Evolutionary conservation across 2,113 vertebrate species (phyloP), one percentile per base, ranked within the genome.

Genomic region (Muntiacus reevesi): DNA sequence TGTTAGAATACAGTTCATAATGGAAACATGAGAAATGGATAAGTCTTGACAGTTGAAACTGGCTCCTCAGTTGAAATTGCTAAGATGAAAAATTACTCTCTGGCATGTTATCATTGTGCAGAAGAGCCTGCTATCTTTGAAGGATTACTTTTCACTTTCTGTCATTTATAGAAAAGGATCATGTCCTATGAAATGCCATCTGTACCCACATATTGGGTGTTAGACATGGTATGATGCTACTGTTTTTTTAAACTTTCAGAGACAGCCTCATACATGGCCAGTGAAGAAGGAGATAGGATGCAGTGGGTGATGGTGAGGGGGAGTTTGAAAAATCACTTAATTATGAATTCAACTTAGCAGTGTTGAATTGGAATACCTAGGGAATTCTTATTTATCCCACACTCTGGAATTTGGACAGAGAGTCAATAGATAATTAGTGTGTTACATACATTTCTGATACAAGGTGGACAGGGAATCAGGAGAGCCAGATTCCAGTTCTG

Each of bases 71-170:
- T 87, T 91, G 87, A 96, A 96, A 95, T 93, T 96, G 54, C 79
- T 88, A 95, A 96, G 54, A 95, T 95, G 91, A 97, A 96, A 95
- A 97, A 98, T 98, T 84, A 92, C 89, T 93, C 30, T 88, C 95
- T 97, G 96, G 43, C 62, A 50, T 40, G 82, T 97, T 97, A 97
- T 95, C 91, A 91, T 95, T 89, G 78, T 93, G 40, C 25, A 47
- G 17, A 93, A 97, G 76, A 97, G 67, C 30, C 94, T 97, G 81
- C 52, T 94, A 30, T 96, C 86, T 96, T 78, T 91, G 93, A 85
- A 21, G 82, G 50, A 62, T 95, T 95, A 92, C 78, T 97, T 87
- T 96, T 43, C 17, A 97, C 89, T 92, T 93, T 40, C 43, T 93
- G 9, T 97, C 71, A 96, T 89, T 93, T 92, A 45, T 54, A 93